These are phyloP conservation scores for Labeo calbasu DNA, from an alignment of 2,797 vertebrate species.

Conservation along the genomic window DNA sequence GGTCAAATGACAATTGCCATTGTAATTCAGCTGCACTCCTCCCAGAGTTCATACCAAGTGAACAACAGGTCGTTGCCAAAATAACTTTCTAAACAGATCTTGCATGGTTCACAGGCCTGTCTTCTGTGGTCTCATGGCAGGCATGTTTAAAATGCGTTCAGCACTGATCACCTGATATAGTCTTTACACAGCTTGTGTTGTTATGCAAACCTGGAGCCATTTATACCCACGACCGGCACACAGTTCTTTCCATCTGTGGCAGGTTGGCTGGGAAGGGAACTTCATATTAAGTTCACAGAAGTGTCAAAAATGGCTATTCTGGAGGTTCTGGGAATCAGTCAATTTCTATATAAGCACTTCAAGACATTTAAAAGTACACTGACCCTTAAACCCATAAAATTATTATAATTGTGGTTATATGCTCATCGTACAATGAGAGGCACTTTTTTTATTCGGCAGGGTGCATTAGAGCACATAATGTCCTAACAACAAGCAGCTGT, in stretches of 20 bases:
- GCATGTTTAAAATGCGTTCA: constrained; percentile 63
- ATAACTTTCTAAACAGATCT: constrained; percentile 75
- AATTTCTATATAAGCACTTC: not conserved
- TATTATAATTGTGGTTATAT: not conserved
- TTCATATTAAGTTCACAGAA: constrained; percentile 3
- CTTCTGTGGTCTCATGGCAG: constrained; percentile 51
- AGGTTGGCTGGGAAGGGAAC: not conserved
- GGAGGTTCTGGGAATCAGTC: not conserved
- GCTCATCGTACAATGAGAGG: no score
- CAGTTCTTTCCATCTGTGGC: constrained; percentile 32
- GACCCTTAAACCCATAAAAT: no score
- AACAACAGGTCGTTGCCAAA: constrained; percentile 72
- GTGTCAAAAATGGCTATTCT: not conserved
- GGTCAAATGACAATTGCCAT: constrained; percentile 72
- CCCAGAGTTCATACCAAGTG: constrained; percentile 70
- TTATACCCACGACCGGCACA: constrained; percentile 62
- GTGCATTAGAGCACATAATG: constrained; percentile 90
- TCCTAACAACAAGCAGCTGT: constrained; percentile 72
- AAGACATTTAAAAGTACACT: not conserved
- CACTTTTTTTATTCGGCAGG: constrained; percentile 86
- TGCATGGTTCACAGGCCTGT: constrained; percentile 61
- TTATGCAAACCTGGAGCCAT: constrained; percentile 60
- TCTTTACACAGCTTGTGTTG: constrained; percentile 49
- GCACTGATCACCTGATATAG: constrained; percentile 65
- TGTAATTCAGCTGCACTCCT: constrained; percentile 64